A percentile compares a stretch with the other conserved stretches of the same genome.
Evolutionary conservation across 2,797 vertebrate genomes (phyloP).

Genomic region (Alcedo quadribrachys): DNA sequence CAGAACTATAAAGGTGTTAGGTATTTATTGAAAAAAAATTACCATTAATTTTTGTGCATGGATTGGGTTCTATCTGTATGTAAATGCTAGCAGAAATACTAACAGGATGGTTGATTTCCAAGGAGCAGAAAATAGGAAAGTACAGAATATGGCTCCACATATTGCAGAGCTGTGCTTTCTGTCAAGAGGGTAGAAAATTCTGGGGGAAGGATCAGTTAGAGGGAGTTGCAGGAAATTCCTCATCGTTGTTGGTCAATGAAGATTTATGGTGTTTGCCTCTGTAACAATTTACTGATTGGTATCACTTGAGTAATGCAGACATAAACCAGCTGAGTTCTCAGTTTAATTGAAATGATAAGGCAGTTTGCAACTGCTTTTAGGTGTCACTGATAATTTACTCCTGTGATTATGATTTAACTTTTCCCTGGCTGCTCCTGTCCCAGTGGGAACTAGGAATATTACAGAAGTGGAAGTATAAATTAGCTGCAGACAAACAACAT

Average conservation of each 20-base stretch:
- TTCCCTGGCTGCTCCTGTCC: not conserved
- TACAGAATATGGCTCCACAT: not conserved
- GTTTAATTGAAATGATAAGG: slow-evolving; percentile 44
- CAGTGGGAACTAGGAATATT: slow-evolving; percentile 8
- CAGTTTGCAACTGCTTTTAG: slow-evolving; percentile 57
- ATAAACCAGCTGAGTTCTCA: slow-evolving; percentile 52
- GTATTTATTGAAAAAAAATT: slow-evolving; percentile 14
- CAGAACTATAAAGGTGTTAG: not conserved
- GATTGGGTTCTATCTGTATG: not conserved
- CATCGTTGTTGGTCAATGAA: slow-evolving; percentile 32
- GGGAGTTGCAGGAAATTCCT: slow-evolving; percentile 20
- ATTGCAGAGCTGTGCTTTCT: not conserved
- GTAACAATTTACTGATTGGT: slow-evolving; percentile 38
- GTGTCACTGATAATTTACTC: slow-evolving; percentile 49
- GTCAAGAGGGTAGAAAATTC: not conserved
- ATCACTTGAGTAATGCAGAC: slow-evolving; percentile 42
- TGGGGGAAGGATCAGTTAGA: not conserved
- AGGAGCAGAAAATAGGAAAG: not conserved
- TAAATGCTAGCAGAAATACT: not conserved
- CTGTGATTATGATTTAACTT: slow-evolving; percentile 21
- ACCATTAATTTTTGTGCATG: not conserved
- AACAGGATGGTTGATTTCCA: not conserved
- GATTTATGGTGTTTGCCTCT: slow-evolving; percentile 49
- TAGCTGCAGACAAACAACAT: slow-evolving; percentile 59
- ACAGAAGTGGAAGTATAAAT: slow-evolving; percentile 47